Evolutionary conservation across 2,888 invertebrate genomes (phyloP), one percentile per base, ranked within the genome.

Genomic region (Erebia palarica): DNA sequence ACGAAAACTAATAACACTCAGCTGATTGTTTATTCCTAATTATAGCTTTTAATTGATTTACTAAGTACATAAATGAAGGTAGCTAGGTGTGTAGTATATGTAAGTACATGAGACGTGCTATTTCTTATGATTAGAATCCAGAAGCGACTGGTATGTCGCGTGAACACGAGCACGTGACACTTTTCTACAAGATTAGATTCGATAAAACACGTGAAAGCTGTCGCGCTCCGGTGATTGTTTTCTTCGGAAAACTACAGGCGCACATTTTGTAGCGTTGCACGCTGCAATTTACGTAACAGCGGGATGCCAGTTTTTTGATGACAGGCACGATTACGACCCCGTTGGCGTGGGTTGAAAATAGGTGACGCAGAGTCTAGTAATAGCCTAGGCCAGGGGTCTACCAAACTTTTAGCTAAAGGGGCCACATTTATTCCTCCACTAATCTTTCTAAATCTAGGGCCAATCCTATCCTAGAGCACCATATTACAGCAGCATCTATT

Each of bases 91-190:
- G 10, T 36, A 36, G 7, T 16, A 14, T 16, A 7, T 53, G 53
- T 53, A n/a, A n/a, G 57, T 57, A 27, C 9, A 27, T 64, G 36
- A 65, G 21, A 49, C 11, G 36, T 49, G 18, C 49, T 47, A 11
- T 68, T 68, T 60, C 59, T 60, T 70, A 70, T 53, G 63, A 73
- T 65, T 68, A 42, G 53, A 49, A 51, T 57, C 57, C 47, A 73
- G 59, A 67, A 59, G 57, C 70, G 58, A 58, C 65, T 57, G 55
- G n/a, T 55, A 51, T 71, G 70, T 75, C 70, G 73, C 75, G 74
- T 76, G 76, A 72, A 68, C 63, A 63, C 21, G 11, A 64, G 63
- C 74, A 77, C 77, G 76, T 77, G 77, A 71, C 66, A 58, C 67
- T 73, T 73, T 75, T 71, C 64, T 73, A 74, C 47, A 69, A 74